These are phyloP conservation scores for Acromyrmex charruanus DNA, from an alignment of 1,140 invertebrate species.

Conservation along the genomic window DNA sequence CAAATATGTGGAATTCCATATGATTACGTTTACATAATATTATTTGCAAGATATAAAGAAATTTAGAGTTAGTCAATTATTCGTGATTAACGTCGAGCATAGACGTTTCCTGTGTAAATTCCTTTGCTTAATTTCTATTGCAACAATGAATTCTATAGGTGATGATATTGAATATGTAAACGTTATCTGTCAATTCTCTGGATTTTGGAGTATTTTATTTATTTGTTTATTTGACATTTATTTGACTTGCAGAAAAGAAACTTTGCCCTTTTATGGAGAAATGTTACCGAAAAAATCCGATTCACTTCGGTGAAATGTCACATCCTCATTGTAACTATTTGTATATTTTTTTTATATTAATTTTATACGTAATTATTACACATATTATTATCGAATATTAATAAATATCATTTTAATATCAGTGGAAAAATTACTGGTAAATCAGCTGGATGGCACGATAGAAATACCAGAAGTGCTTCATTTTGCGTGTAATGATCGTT, in stretches of 20 bases:
- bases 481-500: conserved; percentile 79
- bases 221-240: background rate
- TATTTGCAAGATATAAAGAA: background rate
- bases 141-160: conserved; percentile 21
- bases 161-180: background rate
- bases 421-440: conserved; percentile 82
- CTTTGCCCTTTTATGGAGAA: conserved; percentile 80
- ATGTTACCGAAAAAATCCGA: conserved; percentile 94
- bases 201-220: background rate
- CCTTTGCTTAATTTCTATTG: background rate
- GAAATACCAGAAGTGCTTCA: conserved; percentile 77
- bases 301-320: conserved; percentile 92
- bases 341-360: background rate
- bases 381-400: background rate
- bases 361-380: no score
- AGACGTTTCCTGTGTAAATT: background rate
- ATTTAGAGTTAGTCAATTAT: no score
- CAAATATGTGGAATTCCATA: background rate
- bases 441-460: conserved; percentile 75
- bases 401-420: conserved; percentile 11
- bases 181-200: background rate
- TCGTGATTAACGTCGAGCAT: no score
- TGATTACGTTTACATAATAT: conserved; percentile 16
- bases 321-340: conserved; percentile 91
- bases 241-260: conserved; percentile 71